These are phyloP conservation scores for Eupeodes luniger DNA, from an alignment of 2,888 invertebrate species.

Conservation along the genomic window DNA sequence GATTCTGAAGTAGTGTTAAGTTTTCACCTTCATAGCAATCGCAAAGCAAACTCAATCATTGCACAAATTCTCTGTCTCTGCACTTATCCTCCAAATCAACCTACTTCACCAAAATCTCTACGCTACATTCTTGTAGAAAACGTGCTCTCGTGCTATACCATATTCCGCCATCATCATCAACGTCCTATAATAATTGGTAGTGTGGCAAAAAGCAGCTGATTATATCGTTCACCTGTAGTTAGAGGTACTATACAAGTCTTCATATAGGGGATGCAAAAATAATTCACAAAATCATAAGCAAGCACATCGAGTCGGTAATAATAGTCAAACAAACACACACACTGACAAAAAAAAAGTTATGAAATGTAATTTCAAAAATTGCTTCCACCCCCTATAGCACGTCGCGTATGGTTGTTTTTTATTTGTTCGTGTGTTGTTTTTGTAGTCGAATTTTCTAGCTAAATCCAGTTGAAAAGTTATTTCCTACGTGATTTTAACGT, in stretches of 20 bases:
- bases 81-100: conserved; percentile 24
- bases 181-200: neutral
- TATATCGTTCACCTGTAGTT: conserved; percentile 35
- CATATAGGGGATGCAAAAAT: conserved; percentile 43
- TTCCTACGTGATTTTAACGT: conserved; percentile 60
- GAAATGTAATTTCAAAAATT: conserved; percentile 43
- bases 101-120: conserved; percentile 49
- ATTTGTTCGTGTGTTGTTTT: neutral
- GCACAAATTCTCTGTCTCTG: neutral
- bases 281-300: conserved; percentile 60
- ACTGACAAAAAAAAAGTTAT: neutral
- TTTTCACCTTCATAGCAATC: no score
- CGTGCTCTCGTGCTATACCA: conserved; percentile 3
- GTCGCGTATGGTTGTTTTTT: conserved; percentile 38
- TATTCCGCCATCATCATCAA: neutral
- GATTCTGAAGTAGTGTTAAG: no score
- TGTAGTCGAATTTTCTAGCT: conserved; percentile 15
- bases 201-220: conserved; percentile 31
- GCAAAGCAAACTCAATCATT: neutral
- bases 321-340: neutral
- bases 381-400: conserved; percentile 23
- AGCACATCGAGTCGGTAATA: conserved; percentile 13
- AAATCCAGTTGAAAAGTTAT: conserved; percentile 69
- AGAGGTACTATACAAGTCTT: no score
- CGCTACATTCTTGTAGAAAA: conserved; percentile 30